A percentile compares a stretch with the other conserved stretches of the same genome.
These are phyloP conservation scores for Drosophila equinoxialis DNA, from an alignment of 1,140 invertebrate species.

Conservation along the genomic window DNA sequence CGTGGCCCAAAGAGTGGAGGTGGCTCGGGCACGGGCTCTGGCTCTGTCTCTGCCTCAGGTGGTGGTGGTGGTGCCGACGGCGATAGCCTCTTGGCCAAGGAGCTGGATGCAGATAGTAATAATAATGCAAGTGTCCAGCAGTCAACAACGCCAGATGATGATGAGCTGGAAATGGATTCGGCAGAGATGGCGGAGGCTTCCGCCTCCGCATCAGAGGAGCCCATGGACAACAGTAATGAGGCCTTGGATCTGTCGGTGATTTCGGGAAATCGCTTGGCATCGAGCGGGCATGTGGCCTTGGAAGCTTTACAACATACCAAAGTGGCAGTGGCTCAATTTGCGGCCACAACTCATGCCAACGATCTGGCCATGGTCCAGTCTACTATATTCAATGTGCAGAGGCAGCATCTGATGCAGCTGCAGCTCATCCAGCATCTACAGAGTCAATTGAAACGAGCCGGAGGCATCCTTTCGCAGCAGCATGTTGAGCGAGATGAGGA, in stretches of 20 bases:
- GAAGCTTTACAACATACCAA: constrained; percentile 93
- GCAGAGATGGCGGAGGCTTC: constrained; percentile 30
- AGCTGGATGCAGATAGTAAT: constrained; percentile 74
- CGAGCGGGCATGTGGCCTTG: constrained; percentile 86
- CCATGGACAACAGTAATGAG: constrained; percentile 63
- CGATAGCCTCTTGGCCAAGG: constrained; percentile 47
- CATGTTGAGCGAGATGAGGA: constrained; percentile 29
- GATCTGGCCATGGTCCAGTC: constrained; percentile 94
- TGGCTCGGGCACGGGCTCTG: constrained; percentile 49
- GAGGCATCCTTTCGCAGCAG: constrained; percentile 19
- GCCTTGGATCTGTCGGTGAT: constrained; percentile 77
- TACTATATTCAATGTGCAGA: constrained; percentile 94
- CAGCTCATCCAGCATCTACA: constrained; percentile 96
- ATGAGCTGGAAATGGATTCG: constrained; percentile 21
- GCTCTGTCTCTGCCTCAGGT: constrained; percentile 4
- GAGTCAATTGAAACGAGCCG: constrained; percentile 87
- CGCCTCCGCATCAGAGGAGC: not conserved
- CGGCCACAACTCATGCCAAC: constrained; percentile 91
- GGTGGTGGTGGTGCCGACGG: not conserved
- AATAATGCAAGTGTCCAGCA: constrained; percentile 61
- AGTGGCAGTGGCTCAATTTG: constrained; percentile 95
- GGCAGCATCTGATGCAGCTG: constrained; percentile 96
- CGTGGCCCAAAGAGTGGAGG: constrained; percentile 56
- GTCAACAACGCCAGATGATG: constrained; percentile 19
- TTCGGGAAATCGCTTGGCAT: constrained; percentile 56